Percentiles rank a stretch among this genome's conserved stretches.
phyloP scores from a whole-genome alignment of 2,888 invertebrate genomes.

The Seira ritae region DNA sequence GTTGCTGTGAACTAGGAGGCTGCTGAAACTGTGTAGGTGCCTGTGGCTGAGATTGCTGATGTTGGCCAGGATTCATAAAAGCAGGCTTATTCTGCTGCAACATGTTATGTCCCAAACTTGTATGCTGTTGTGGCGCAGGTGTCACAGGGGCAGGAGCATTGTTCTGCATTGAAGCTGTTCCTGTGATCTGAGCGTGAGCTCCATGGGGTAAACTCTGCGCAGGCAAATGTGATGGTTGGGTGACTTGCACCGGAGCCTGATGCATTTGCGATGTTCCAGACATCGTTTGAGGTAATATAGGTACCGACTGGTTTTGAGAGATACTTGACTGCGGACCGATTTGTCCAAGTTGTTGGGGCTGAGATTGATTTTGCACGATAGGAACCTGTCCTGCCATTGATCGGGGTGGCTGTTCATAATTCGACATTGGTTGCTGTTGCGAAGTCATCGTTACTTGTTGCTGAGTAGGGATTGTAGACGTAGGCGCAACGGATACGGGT shows the following conservation, averaged over 20 bases:
- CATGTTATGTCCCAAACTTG: conserved; percentile 69
- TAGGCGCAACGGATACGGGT: conserved; percentile 43
- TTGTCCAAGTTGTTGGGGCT: conserved; percentile 57
- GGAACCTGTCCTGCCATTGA: conserved; percentile 53
- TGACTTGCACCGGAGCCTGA: conserved; percentile 54
- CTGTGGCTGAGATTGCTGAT: conserved; percentile 67
- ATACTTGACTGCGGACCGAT: conserved; percentile 53
- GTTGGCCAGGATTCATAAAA: conserved; percentile 74
- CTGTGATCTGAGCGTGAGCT: conserved; percentile 64
- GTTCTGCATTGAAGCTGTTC: conserved; percentile 43
- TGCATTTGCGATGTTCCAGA: conserved; percentile 45
- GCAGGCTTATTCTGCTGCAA: conserved; percentile 65
- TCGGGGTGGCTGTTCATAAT: too few relatives aligned
- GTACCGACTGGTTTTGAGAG: conserved; percentile 51
- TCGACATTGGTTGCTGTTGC: conserved; percentile 47
- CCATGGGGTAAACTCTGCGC: conserved; percentile 71
- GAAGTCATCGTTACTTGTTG: conserved; percentile 32
- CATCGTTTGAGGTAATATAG: conserved; percentile 52
- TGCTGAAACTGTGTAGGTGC: conserved; percentile 64
- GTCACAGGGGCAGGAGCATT: conserved; percentile 72
- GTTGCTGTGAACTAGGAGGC: conserved; percentile 56
- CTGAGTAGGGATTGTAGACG: conserved; percentile 40
- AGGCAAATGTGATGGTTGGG: conserved; percentile 68
- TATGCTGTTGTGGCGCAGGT: conserved; percentile 74
- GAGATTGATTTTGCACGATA: conserved; percentile 50